Evolutionary conservation across 2,888 invertebrate genomes (phyloP), one percentile per base, ranked within the genome.

Genomic region (Drosophila longiperda): DNA sequence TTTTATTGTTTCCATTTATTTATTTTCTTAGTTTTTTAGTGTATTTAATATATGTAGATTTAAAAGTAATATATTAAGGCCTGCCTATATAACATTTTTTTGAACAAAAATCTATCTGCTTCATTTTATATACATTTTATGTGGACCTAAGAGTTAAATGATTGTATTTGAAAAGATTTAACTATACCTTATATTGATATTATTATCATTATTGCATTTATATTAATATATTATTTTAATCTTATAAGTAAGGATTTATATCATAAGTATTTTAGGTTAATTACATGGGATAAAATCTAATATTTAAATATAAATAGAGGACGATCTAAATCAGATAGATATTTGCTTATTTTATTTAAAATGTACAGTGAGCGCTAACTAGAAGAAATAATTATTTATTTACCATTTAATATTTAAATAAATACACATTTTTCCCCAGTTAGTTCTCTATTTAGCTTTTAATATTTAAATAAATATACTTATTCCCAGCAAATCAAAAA

Each of bases 401-500:
- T 15, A 15, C 3, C 7, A 23, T 45, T 15, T 23, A 29, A 5
- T 29, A 29, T 29, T 29, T 29, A 29, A 29, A 29, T 29, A 29
- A 29, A 29, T 29, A 29, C 6, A 29, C 29, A 1, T 29, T 1
- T 29, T 29, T 26, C 26, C 5, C 26, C 29, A 23, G 45, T 45
- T 8, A 23, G 45, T 8, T 45, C 23, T 45, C 45, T 45, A 26
- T 15, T 45, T 8, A 15, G 3, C 45, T 45, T 45, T 23, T 23
- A 15, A 23, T 45, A 45, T 45, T 45, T 45, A 45, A 45, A 45
- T 23, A 23, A 45, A 45, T 23, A 26, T 45, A 15, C 36, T 32
- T 63, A 63, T 63, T 76, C 49, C 45, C 36, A 38, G 26, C 50
- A 54, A 23, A 32, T 38, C 52, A 52, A 17, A 53, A 69, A 34